Evolutionary conservation across 2,113 vertebrate genomes (phyloP).

Genomic region (Telmatochromis brichardi): DNA sequence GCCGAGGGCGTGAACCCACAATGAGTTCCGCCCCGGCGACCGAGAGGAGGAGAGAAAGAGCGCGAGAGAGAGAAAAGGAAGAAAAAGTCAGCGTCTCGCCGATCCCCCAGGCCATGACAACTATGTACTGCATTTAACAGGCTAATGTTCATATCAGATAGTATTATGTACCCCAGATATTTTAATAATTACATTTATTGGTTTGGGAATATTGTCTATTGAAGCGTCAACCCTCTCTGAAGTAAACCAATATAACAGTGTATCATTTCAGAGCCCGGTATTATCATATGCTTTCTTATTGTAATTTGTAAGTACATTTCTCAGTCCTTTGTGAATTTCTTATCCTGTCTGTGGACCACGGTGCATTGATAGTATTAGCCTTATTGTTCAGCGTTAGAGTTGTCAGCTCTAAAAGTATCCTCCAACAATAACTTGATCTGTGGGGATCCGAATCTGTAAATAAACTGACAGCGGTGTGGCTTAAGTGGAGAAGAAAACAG

Average conservation of each 20-base stretch:
- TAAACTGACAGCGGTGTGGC: background rate
- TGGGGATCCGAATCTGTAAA: background rate
- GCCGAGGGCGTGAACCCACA: background rate
- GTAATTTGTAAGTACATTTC: background rate
- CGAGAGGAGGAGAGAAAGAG: background rate
- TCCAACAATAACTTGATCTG: background rate
- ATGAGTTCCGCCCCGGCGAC: accelerated
- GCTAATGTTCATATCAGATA: background rate
- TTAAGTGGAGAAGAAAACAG: background rate
- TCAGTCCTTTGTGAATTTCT: background rate
- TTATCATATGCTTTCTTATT: background rate
- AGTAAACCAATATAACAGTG: background rate
- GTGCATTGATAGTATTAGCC: background rate
- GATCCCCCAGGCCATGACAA: background rate
- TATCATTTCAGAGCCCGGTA: background rate
- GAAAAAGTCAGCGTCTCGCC: background rate
- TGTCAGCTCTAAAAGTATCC: background rate
- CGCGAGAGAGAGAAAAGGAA: background rate
- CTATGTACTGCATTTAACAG: background rate
- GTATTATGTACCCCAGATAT: background rate
- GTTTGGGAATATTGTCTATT: background rate
- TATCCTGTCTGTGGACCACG: background rate
- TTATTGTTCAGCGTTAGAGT: background rate
- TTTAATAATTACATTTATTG: background rate
- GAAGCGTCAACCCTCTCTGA: background rate